Evolutionary conservation across 2,113 vertebrate species (phyloP), one percentile per base, ranked within the genome.

Genomic region (Rutilus rutilus): DNA sequence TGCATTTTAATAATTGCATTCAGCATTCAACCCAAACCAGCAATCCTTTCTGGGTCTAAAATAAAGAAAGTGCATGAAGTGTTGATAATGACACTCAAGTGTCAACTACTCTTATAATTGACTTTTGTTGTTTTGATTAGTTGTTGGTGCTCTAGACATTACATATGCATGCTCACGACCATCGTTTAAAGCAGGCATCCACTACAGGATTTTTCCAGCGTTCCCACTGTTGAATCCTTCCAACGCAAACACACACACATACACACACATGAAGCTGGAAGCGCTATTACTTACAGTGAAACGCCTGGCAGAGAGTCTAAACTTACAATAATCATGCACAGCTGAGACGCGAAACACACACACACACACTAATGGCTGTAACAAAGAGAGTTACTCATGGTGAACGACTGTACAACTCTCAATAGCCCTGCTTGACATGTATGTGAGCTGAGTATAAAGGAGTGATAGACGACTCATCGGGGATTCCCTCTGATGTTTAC

Each of bases 371-470:
- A 39, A 84, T 15, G 30, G 36, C 23, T 74, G 52, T 85, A 39
- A 80, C 52, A 86, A 73, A 85, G 75, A 83, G 57, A 84, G 25
- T 87, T 59, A 87, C 27, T 82, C 83, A 79, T 65, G 67, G 76
- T 60, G 77, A 14, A 54, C 19, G 23, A 76, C 83, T 85, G 71
- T 78, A 27, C 36, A 5, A 14, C 45, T 60, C 39, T 78, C 75
- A 85, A 45, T 52, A 62, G 71, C 27, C 57, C 90, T 85, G 88
- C 90, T 90, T 91, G 89, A 76, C 54, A 79, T 84, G 81, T 89
- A 69, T 79, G 54, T 59, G 42, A 64, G 11, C 3, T 42, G 36
- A 60, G 33, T 6, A 78, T 71, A 79, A 74, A 60, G 75, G 52
- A 36, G 33, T 57, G 59, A 75, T 84, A 21, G 76, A 83, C 59